Percentiles rank a stretch among this genome's conserved stretches.
Conservation (phyloP, 1,140 invertebrate species). For the Meloidogyne hapla region DNA sequence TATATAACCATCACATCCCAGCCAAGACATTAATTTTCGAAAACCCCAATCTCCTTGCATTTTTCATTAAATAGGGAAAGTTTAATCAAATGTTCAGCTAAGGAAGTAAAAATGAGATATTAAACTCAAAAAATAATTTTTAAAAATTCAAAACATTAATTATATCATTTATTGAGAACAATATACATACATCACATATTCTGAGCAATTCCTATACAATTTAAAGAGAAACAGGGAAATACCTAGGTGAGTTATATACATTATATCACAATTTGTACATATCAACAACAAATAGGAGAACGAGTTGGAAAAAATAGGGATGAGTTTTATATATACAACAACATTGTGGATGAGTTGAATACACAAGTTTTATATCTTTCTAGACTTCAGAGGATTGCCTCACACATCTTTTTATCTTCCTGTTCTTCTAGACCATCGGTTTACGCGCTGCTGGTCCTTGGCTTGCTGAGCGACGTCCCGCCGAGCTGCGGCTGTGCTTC, state of each 20-base stretch:
- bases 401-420: background rate
- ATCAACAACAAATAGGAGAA: background rate
- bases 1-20: background rate
- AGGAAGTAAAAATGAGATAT: background rate
- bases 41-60: background rate
- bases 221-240: background rate
- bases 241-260: background rate
- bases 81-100: background rate
- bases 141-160: background rate
- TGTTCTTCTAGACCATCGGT: background rate
- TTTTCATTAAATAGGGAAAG: background rate
- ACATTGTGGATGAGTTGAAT: background rate
- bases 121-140: too few species aligned
- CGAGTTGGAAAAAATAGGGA: background rate
- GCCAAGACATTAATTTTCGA: background rate
- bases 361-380: background rate
- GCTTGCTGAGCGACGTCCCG: background rate
- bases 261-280: background rate
- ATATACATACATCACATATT: constrained; percentile 1
- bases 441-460: background rate
- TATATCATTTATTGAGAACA: background rate
- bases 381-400: background rate
- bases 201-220: constrained; percentile 1
- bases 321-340: background rate
- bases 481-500: background rate